Conservation (phyloP, 2,113 vertebrate genomes). For the Corydoras maculifer region DNA sequence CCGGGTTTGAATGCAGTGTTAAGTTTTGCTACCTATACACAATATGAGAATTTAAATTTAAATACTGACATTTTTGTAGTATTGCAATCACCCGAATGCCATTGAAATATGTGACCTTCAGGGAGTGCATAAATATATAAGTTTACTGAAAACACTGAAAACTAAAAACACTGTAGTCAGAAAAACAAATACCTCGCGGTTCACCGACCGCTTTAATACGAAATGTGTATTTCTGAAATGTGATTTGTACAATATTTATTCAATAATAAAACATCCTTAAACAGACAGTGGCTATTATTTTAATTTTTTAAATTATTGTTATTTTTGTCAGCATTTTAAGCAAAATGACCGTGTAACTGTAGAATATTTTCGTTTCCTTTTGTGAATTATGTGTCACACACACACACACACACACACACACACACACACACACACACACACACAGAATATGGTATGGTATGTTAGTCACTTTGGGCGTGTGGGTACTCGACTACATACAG, state of each 20-base stretch:
- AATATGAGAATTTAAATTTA: background rate
- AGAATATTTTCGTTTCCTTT: too few relatives aligned
- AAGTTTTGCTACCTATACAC: constrained; percentile 1
- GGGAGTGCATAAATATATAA: constrained; percentile 4
- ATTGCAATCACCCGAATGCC: background rate
- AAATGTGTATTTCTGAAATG: constrained; percentile 56
- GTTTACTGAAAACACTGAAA: background rate
- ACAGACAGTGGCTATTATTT: constrained; percentile 22
- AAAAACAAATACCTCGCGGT: constrained; percentile 93
- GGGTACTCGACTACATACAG: too few relatives aligned
- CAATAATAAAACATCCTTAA: constrained; percentile 73
- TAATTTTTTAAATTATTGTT: background rate
- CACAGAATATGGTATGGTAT: background rate
- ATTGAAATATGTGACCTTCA: constrained; percentile 49
- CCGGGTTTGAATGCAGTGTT: too few relatives aligned
- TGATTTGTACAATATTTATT: constrained; percentile 97
- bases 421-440: constrained; percentile 3
- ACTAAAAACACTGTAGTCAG: constrained; percentile 64
- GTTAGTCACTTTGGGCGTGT: too few relatives aligned
- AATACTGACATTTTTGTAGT: background rate
- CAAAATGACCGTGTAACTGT: too few relatives aligned
- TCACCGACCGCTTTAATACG: constrained; percentile 76
- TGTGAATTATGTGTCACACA: too few relatives aligned
- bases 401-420: constrained; percentile 10
- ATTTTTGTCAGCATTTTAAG: constrained; percentile 6